These are phyloP conservation scores for Aldabrachelys gigantea DNA, from an alignment of 2,113 vertebrate species.

Conservation along the genomic window DNA sequence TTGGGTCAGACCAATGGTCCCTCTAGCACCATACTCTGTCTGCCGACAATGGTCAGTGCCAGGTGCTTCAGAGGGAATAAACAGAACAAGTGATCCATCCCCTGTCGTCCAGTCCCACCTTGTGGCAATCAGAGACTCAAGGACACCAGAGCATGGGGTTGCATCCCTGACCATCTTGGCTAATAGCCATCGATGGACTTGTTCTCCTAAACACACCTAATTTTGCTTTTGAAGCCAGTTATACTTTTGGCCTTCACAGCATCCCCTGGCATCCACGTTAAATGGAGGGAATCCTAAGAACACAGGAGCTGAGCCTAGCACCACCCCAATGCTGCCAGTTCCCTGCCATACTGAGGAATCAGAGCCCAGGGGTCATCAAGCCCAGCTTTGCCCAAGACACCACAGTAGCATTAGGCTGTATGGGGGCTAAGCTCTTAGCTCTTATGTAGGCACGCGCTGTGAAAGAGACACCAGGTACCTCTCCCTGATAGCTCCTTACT, in stretches of 20 bases:
- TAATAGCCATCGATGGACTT: background rate
- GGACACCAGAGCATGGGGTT: background rate
- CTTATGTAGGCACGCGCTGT: fast-evolving
- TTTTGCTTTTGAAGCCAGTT: background rate
- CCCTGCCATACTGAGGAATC: background rate
- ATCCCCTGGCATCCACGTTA: background rate
- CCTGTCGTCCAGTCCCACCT: background rate
- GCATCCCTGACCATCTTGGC: background rate
- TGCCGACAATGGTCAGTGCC: background rate
- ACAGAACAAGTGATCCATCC: background rate
- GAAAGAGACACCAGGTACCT: fast-evolving
- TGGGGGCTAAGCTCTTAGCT: background rate
- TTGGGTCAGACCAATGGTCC: background rate
- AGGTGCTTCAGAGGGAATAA: background rate
- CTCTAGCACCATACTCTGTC: background rate
- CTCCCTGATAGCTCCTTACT: fast-evolving
- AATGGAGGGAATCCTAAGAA: background rate
- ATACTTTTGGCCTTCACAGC: background rate
- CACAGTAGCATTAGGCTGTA: fast-evolving
- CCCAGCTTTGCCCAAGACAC: background rate
- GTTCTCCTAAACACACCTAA: background rate
- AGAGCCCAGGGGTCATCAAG: background rate
- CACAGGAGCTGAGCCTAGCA: background rate
- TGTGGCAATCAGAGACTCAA: background rate
- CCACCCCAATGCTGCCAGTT: background rate